Evolutionary conservation across 2,113 vertebrate species (phyloP), one percentile per base, ranked within the genome.

Genomic region (Varanus komodoensis): DNA sequence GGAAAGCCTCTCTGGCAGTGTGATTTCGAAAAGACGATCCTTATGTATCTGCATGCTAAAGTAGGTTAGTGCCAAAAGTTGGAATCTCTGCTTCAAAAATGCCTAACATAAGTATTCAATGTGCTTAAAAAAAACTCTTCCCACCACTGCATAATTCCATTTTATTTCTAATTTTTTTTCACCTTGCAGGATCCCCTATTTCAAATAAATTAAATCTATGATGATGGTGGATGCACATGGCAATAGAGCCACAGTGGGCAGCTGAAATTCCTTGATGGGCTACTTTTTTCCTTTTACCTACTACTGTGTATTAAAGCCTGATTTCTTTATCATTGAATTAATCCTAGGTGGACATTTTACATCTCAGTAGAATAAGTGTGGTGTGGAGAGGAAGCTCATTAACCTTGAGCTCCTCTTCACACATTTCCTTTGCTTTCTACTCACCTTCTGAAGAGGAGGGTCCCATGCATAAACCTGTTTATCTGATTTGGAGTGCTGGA

Each of bases 21-120:
- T 75, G 84, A 9, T 57, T 75, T 86, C 32, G 75, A 38, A 57
- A 75, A 86, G 69, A 57, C 84, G 38, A 73, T 75, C 84, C 57
- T 52, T 54, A 61, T 87, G 61, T 77, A 77, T 87, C 78, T 64
- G 86, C 54, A 78, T 61, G n/a, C 64, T 44, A 77, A 87, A 78
- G 54, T 77, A 77, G 32, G 1, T 34, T 52, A 86, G 32, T 78
- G 86, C 86, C 12, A 64, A 87, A 87, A 77, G n/a, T 32, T 64
- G 34, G 73, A 64, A 44, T 87, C 64, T 64, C 73, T 78, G 68
- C 12, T 78, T 87, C 54, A 61, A 67, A 78, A 64, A 52, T 78
- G 14, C 5, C 57, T 64, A 44, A 17, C 57, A 87, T 87, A 87
- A 78, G 64, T 78, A 78, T 87, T 78, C 34, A 78, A 11, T 44